A percentile compares a stretch with the other conserved stretches of the same genome.
phyloP scores from a whole-genome alignment of 2,888 invertebrate genomes.

The Glaucopsyche alexis region DNA sequence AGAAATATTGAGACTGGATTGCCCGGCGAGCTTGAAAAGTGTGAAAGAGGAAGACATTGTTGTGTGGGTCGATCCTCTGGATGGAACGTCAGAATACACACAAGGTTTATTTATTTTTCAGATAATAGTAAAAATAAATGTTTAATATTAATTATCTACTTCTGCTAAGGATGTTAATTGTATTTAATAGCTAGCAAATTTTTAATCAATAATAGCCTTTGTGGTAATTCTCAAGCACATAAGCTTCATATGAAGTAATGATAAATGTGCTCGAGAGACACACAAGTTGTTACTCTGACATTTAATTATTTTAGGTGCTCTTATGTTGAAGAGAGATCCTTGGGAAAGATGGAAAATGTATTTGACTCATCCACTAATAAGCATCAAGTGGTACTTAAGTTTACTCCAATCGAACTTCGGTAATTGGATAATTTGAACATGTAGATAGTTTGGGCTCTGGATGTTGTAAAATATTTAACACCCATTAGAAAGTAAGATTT shows the following conservation, averaged over 20 bases:
- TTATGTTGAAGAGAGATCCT: constrained; percentile 78
- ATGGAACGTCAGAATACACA: constrained; percentile 99
- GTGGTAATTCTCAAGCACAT: neutral
- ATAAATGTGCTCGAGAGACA: neutral
- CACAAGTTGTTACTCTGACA: constrained; percentile 24
- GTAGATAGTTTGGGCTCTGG: constrained; percentile 39
- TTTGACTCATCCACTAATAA: constrained; percentile 75
- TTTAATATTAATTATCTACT: constrained; percentile 19
- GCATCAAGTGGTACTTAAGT: constrained; percentile 79
- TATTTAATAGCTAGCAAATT: constrained; percentile 21
- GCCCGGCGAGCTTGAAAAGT: constrained; percentile 84
- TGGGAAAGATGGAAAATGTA: constrained; percentile 80
- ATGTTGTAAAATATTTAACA: constrained; percentile 32
- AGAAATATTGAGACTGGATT: constrained; percentile 81
- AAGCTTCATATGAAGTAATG: neutral
- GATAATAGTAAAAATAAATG: no score
- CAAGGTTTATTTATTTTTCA: constrained; percentile 86
- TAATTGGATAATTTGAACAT: constrained; percentile 57
- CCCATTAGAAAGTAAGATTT: constrained; percentile 8
- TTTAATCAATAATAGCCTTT: neutral
- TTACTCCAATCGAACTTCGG: constrained; percentile 77
- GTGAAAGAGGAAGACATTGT: constrained; percentile 91
- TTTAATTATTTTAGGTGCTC: constrained; percentile 73
- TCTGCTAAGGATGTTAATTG: constrained; percentile 24
- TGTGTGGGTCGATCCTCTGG: constrained; percentile 99